Conservation (phyloP, 2,113 vertebrate genomes). For the Dasyurus viverrinus region DNA sequence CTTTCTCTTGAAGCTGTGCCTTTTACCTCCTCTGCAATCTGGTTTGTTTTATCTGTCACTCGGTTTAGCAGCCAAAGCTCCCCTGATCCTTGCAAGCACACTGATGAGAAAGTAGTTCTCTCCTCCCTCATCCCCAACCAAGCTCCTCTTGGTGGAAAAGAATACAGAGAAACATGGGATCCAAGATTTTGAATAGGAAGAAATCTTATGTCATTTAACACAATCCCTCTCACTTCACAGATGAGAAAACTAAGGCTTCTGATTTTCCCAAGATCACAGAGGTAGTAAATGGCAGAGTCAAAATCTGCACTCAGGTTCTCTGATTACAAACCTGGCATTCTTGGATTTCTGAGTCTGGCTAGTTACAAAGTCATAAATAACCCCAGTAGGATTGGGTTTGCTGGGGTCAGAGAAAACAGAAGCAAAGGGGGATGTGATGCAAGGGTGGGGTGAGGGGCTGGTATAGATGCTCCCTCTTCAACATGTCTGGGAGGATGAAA, state of each 20-base stretch:
- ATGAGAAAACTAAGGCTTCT: neutral
- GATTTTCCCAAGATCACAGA: neutral
- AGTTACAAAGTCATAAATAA: neutral
- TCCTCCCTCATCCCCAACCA: neutral
- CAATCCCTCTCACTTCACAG: neutral
- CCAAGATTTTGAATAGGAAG: neutral
- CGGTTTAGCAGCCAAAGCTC: neutral
- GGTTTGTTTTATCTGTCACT: neutral
- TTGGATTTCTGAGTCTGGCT: neutral
- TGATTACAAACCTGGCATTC: neutral
- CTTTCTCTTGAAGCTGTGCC: neutral
- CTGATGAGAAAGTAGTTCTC: neutral
- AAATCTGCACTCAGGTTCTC: neutral
- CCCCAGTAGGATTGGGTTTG: neutral
- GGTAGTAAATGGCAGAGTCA: neutral
- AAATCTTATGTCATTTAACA: neutral
- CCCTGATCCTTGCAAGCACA: neutral
- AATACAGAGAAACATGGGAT: neutral
- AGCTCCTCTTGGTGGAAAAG: neutral
- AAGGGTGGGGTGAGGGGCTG: neutral
- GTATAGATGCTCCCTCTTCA: neutral
- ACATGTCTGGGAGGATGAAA: slow-evolving; percentile 66
- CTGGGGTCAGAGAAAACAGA: neutral
- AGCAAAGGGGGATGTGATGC: neutral
- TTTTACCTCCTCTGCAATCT: neutral